phyloP scores from a whole-genome alignment of 2,113 vertebrate genomes.

The Hirundichthys speculiger region DNA sequence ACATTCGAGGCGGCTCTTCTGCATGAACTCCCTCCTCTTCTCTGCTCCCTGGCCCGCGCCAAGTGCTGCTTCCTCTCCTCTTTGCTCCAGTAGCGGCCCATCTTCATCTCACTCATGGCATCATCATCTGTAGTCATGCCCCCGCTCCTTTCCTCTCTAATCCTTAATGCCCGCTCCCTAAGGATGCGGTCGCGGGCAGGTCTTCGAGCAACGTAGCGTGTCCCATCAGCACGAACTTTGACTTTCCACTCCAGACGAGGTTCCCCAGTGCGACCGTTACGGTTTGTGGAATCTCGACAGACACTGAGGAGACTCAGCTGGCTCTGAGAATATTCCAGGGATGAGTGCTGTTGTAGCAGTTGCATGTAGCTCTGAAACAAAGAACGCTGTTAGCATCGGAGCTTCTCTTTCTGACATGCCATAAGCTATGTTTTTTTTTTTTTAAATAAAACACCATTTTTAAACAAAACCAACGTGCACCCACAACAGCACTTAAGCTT shows the following conservation, averaged over 20 bases:
- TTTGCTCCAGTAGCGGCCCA: slow-evolving; percentile 98
- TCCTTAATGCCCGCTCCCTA: slow-evolving; percentile 92
- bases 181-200: slow-evolving; percentile 93
- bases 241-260: slow-evolving; percentile 96
- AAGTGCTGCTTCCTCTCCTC: slow-evolving; percentile 96
- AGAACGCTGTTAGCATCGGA: slow-evolving; percentile 12
- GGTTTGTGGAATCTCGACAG: slow-evolving; percentile 83
- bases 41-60: slow-evolving; percentile 91
- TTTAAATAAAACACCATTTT: too few species aligned
- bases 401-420: not conserved
- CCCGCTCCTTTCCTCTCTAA: slow-evolving; percentile 92
- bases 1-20: slow-evolving; percentile 92
- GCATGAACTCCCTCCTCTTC: slow-evolving; percentile 93
- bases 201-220: slow-evolving; percentile 90
- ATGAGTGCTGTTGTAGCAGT: slow-evolving; percentile 92
- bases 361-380: slow-evolving; percentile 93
- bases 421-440: not conserved
- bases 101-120: slow-evolving; percentile 95
- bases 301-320: slow-evolving; percentile 92
- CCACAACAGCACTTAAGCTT: too few species aligned
- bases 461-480: too few species aligned
- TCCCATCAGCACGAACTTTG: slow-evolving; percentile 94
- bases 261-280: slow-evolving; percentile 72
- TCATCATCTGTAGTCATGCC: slow-evolving; percentile 97
- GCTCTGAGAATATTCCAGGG: slow-evolving; percentile 93